Conservation (phyloP, 2,113 vertebrate species). For the Lepus timidus region DNA sequence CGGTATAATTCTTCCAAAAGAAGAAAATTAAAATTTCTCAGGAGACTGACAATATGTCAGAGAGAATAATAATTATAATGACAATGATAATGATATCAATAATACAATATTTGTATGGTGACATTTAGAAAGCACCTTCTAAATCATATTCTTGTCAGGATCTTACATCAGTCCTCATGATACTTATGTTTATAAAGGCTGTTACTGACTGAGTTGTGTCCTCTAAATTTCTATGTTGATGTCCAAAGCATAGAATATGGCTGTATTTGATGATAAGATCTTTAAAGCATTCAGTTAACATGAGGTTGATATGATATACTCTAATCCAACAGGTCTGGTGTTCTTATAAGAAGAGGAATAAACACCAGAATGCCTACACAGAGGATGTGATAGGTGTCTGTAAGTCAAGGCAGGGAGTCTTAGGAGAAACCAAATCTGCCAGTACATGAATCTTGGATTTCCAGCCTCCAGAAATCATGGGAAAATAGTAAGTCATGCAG, state of each 20-base stretch:
- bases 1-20: slow-evolving; percentile 35
- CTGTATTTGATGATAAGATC: not conserved
- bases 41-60: slow-evolving; percentile 23
- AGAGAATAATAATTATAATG: slow-evolving; percentile 39
- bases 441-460: not conserved
- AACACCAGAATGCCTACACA: not conserved
- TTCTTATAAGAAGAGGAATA: not conserved
- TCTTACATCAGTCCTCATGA: slow-evolving; percentile 18
- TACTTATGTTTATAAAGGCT: slow-evolving; percentile 10
- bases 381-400: not conserved
- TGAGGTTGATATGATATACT: not conserved
- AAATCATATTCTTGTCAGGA: slow-evolving; percentile 34
- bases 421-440: not conserved
- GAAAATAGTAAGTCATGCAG: not conserved
- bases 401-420: not conserved
- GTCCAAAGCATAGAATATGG: not conserved
- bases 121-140: slow-evolving; percentile 46
- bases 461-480: slow-evolving; percentile 1
- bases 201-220: not conserved
- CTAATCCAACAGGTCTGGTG: not conserved
- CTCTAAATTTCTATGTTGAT: not conserved
- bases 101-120: slow-evolving; percentile 36
- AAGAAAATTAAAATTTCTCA: slow-evolving; percentile 37
- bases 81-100: slow-evolving; percentile 28
- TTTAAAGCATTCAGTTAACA: slow-evolving; percentile 46